phyloP scores from a whole-genome alignment of 2,888 invertebrate genomes.

The Pseudanteris insignis region DNA sequence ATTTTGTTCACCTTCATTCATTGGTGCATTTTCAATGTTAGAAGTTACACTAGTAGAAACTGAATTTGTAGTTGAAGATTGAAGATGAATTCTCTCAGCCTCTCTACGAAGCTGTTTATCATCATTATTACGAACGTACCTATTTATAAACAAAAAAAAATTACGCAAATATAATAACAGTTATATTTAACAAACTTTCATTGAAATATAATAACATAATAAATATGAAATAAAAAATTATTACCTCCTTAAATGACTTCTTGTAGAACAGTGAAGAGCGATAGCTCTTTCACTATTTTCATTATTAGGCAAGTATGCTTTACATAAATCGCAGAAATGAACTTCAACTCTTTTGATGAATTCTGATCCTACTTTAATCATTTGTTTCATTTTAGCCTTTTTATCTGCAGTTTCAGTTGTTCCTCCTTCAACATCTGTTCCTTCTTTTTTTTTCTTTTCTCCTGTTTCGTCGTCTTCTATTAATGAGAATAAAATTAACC shows the following conservation, averaged over 20 bases:
- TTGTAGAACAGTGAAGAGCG: conserved; percentile 78
- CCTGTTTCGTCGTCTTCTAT: conserved; percentile 69
- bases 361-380: conserved; percentile 79
- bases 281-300: conserved; percentile 72
- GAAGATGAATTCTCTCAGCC: conserved; percentile 73
- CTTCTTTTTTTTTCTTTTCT: conserved; percentile 70
- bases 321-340: conserved; percentile 83
- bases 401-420: conserved; percentile 62
- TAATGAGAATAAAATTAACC: too few relatives aligned
- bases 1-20: conserved; percentile 42
- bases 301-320: conserved; percentile 76
- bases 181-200: background rate
- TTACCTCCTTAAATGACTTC: conserved; percentile 77
- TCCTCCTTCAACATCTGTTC: conserved; percentile 63
- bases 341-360: conserved; percentile 82
- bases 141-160: conserved; percentile 23
- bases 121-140: conserved; percentile 79
- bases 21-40: conserved; percentile 47
- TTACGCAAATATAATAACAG: background rate
- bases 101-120: conserved; percentile 78
- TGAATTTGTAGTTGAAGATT: conserved; percentile 54
- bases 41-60: too few relatives aligned
- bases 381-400: conserved; percentile 72
- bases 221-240: background rate
- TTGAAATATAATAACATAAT: background rate